A percentile compares a stretch with the other conserved stretches of the same genome.
Evolutionary conservation across 2,797 vertebrate genomes (phyloP).

Genomic region (Pangasius sanitwongsei): DNA sequence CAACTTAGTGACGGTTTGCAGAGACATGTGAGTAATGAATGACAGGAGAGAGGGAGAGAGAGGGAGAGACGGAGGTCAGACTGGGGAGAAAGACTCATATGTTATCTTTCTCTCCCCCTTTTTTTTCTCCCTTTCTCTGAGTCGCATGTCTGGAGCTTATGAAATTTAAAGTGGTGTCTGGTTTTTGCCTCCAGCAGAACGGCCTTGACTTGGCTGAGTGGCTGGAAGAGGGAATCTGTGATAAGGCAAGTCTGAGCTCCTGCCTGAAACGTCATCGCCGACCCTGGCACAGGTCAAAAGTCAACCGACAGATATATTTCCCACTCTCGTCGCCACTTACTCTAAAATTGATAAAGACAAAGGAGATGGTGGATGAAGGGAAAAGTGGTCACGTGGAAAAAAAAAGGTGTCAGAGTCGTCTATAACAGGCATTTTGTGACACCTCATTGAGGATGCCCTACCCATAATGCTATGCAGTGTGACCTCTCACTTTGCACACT

Average conservation of each 20-base stretch:
- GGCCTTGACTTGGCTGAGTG: conserved; percentile 64
- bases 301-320: conserved; percentile 63
- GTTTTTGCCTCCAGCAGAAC: conserved; percentile 64
- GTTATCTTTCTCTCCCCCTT: conserved; percentile 59
- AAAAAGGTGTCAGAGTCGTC: conserved; percentile 49
- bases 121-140: conserved; percentile 30
- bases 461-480: conserved; percentile 50
- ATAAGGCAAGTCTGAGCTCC: conserved; percentile 60
- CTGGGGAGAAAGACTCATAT: conserved; percentile 53
- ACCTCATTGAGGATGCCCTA: conserved; percentile 55
- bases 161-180: conserved; percentile 70
- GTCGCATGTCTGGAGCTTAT: conserved; percentile 64
- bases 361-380: conserved; percentile 41
- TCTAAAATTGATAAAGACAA: conserved; percentile 62
- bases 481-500: conserved; percentile 54
- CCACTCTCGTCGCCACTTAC: conserved; percentile 51
- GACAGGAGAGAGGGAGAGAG: conserved; percentile 54
- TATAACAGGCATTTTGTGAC: conserved; percentile 57
- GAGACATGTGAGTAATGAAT: conserved; percentile 63
- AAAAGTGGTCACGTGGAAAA: conserved; percentile 34
- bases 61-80: conserved; percentile 48
- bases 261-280: conserved; percentile 50
- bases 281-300: conserved; percentile 63
- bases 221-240: conserved; percentile 60
- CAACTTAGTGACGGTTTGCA: conserved; percentile 62